phyloP scores from a whole-genome alignment of 2,797 vertebrate genomes.

The Florisuga fusca region DNA sequence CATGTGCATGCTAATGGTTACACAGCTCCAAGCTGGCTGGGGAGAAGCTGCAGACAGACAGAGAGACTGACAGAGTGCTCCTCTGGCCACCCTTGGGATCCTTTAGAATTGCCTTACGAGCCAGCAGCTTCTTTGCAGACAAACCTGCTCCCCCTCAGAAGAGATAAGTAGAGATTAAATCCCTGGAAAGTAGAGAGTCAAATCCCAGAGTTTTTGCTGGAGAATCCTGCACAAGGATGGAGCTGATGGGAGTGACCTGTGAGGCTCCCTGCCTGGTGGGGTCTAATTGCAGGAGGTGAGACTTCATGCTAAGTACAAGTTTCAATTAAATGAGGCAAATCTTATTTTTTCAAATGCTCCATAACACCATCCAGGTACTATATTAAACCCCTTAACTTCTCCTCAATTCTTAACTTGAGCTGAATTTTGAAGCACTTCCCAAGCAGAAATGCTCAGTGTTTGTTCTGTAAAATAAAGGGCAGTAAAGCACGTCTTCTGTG shows the following conservation, averaged over 20 bases:
- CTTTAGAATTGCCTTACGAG: background rate
- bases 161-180: background rate
- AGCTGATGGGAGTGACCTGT: fast-evolving
- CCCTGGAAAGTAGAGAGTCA: background rate
- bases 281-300: background rate
- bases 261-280: fast-evolving
- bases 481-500: background rate
- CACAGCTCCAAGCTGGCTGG: background rate
- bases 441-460: background rate
- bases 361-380: background rate
- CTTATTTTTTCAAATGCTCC: background rate
- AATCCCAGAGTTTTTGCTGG: background rate
- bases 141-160: background rate
- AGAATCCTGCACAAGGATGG: fast-evolving
- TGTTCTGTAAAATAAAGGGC: background rate
- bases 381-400: background rate
- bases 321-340: background rate
- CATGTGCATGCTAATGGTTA: fast-evolving
- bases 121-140: background rate
- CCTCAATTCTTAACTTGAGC: background rate
- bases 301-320: background rate
- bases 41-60: background rate
- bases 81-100: background rate
- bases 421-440: background rate
- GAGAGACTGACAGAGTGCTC: background rate